phyloP scores from a whole-genome alignment of 2,797 vertebrate genomes.

The Kryptopterus vitreolus region DNA sequence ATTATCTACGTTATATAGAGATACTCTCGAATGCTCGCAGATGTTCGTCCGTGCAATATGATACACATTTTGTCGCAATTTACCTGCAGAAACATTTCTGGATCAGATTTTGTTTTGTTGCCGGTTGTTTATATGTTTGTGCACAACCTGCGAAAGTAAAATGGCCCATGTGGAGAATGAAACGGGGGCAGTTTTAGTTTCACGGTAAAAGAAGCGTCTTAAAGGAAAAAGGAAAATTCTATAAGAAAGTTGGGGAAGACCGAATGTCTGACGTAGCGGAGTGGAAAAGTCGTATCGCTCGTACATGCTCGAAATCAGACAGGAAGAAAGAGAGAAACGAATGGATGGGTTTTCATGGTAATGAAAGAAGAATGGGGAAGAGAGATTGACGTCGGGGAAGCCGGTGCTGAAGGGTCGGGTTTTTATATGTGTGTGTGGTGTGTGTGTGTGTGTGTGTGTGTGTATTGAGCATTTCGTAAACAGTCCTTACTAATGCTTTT shows the following conservation, averaged over 20 bases:
- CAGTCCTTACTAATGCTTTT: neutral
- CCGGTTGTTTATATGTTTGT: too few species aligned
- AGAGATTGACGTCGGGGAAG: neutral
- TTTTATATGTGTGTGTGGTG: too few species aligned
- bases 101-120: neutral
- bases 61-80: neutral
- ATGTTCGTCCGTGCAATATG: neutral
- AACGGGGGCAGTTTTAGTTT: constrained; percentile 1
- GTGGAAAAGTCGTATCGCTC: neutral
- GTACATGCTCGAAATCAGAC: neutral
- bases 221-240: constrained; percentile 13
- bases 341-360: constrained; percentile 11
- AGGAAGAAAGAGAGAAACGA: neutral
- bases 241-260: neutral
- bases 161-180: neutral
- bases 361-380: neutral
- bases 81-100: neutral
- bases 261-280: neutral
- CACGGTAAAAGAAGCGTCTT: neutral
- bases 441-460: too few species aligned
- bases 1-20: too few species aligned
- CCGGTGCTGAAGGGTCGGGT: neutral
- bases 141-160: neutral
- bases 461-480: neutral
- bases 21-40: too few species aligned